Conservation (phyloP, 2,797 vertebrate genomes). For the Vespertilio murinus region DNA sequence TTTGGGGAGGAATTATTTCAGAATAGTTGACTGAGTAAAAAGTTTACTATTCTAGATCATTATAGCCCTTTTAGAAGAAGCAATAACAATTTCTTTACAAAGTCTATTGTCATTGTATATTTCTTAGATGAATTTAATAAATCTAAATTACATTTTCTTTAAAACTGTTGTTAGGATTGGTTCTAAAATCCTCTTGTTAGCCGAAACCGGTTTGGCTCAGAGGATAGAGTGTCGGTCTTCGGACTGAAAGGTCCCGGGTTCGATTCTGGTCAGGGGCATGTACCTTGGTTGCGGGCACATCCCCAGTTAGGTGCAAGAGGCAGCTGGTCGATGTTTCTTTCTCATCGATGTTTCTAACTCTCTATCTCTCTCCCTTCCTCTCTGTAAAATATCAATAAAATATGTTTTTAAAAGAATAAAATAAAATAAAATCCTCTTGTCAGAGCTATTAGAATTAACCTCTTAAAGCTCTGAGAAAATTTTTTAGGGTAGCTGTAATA, state of each 20-base stretch:
- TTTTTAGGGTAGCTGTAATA: neutral
- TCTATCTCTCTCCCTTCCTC: too few species aligned
- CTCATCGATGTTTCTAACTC: too few species aligned
- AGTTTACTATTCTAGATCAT: neutral
- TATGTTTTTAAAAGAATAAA: too few species aligned
- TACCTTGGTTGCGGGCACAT: too few species aligned
- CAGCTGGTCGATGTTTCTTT: too few species aligned
- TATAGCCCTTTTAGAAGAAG: neutral
- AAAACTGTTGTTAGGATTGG: neutral
- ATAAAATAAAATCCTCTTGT: neutral
- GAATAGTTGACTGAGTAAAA: neutral
- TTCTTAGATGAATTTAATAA: conserved; percentile 36
- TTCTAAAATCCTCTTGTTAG: conserved; percentile 20
- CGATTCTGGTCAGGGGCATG: too few species aligned
- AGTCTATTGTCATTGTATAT: neutral
- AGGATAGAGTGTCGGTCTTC: too few species aligned
- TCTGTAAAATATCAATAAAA: too few species aligned
- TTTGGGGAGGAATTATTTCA: neutral
- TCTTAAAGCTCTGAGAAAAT: conserved; percentile 13
- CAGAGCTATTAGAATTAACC: neutral
- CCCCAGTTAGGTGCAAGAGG: too few species aligned
- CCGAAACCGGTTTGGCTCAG: too few species aligned
- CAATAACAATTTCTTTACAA: neutral
- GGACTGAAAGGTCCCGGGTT: too few species aligned
- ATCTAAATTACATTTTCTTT: conserved; percentile 22